A percentile compares a stretch with the other conserved stretches of the same genome.
phyloP scores from a whole-genome alignment of 2,113 vertebrate species.

The Onychostruthus taczanowskii region DNA sequence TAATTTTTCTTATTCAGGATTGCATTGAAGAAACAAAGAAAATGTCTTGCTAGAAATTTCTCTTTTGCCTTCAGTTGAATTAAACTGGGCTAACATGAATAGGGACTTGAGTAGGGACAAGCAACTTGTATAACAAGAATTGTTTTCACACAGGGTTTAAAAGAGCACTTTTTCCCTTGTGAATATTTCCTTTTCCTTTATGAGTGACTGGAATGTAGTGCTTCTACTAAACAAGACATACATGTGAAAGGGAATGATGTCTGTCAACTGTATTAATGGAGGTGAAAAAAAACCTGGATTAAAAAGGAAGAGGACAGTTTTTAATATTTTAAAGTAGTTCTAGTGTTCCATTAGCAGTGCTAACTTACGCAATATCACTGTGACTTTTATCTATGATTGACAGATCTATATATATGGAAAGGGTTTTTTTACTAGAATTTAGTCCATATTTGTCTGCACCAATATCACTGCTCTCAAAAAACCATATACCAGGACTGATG shows the following conservation, averaged over 20 bases:
- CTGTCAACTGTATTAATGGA: neutral
- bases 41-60: neutral
- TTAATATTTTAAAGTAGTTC: neutral
- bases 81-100: neutral
- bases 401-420: neutral
- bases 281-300: neutral
- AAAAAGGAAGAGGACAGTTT: neutral
- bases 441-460: neutral
- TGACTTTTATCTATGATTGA: neutral
- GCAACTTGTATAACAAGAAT: neutral
- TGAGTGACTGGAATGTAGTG: neutral
- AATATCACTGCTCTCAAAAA: neutral
- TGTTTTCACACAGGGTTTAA: neutral
- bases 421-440: neutral
- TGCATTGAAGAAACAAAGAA: neutral
- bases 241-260: neutral
- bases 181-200: neutral
- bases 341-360: neutral
- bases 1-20: neutral
- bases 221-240: neutral
- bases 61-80: neutral
- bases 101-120: neutral
- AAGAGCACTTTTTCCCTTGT: neutral
- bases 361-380: neutral
- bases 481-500: neutral